Conservation (phyloP, 2,113 vertebrate genomes). For the Hypomesus transpacificus region DNA sequence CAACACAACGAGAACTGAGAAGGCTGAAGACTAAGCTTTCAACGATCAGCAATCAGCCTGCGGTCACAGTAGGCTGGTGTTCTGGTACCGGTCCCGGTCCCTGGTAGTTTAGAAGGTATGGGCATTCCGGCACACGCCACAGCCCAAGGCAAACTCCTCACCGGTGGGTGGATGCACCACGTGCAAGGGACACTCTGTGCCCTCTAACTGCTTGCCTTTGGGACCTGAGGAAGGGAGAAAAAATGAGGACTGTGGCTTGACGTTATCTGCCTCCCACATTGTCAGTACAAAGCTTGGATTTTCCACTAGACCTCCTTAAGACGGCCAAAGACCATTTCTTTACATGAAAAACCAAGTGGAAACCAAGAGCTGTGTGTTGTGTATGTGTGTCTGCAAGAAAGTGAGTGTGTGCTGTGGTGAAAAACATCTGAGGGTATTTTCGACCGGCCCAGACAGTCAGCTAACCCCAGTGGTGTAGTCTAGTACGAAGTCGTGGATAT, state of each 20-base stretch:
- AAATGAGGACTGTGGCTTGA: not conserved
- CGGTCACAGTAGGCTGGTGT: constrained; percentile 66
- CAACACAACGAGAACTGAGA: constrained; percentile 33
- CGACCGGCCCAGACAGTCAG: too few species aligned
- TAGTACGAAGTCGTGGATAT: too few species aligned
- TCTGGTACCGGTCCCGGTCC: constrained; percentile 46
- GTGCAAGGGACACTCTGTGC: constrained; percentile 95
- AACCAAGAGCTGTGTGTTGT: not conserved
- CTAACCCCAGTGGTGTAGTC: too few species aligned
- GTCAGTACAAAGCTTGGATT: too few species aligned
- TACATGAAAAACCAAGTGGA: not conserved
- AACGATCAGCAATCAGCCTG: constrained; percentile 37
- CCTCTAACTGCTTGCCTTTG: constrained; percentile 98
- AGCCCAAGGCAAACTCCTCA: constrained; percentile 97
- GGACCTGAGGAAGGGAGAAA: constrained; percentile 75
- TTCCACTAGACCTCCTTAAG: too few species aligned
- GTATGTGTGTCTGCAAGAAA: not conserved
- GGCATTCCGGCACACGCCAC: constrained; percentile 97
- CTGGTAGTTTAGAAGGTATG: constrained; percentile 88
- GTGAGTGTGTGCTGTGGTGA: not conserved
- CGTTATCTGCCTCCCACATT: not conserved
- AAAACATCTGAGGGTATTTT: too few species aligned
- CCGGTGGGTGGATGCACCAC: constrained; percentile 97
- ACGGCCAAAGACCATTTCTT: too few species aligned
- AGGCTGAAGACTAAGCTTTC: constrained; percentile 50